Evolutionary conservation across 2,797 vertebrate species (phyloP).

Genomic region (Lagorchestes hirsutus): DNA sequence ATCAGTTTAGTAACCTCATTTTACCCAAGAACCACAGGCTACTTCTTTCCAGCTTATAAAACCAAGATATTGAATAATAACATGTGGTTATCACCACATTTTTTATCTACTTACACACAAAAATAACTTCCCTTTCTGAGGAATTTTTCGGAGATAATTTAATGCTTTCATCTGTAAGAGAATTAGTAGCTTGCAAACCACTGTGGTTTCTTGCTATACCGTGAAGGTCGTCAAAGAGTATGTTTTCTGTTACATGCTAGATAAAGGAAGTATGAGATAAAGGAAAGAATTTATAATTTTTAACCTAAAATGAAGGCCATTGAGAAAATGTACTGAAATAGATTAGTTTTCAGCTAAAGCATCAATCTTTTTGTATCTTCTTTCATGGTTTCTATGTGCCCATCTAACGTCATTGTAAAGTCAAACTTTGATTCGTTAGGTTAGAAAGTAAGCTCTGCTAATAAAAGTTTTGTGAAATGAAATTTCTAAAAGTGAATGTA

Average conservation of each 20-base stretch:
- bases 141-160: conserved; percentile 70
- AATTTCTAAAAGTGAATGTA: conserved; percentile 1
- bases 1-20: conserved; percentile 52
- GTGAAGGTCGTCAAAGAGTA: conserved; percentile 52
- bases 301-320: conserved; percentile 52
- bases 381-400: background rate
- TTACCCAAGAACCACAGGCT: conserved; percentile 64
- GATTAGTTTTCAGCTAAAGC: conserved; percentile 35
- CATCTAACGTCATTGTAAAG: conserved; percentile 37
- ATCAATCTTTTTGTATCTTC: conserved; percentile 34
- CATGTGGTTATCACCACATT: conserved; percentile 53
- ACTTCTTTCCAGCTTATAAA: conserved; percentile 68
- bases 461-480: conserved; percentile 47
- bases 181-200: conserved; percentile 57
- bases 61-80: conserved; percentile 61
- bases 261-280: conserved; percentile 41
- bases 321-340: background rate
- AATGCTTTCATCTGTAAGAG: conserved; percentile 69
- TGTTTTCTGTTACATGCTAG: conserved; percentile 35
- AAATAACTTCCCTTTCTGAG: conserved; percentile 28
- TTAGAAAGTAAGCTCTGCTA: conserved; percentile 11
- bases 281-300: conserved; percentile 10
- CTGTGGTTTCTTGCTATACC: conserved; percentile 41
- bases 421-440: conserved; percentile 46
- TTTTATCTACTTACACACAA: conserved; percentile 50